These are phyloP conservation scores for Paramormyrops kingsleyae DNA, from an alignment of 2,113 vertebrate genomes.

Conservation along the genomic window DNA sequence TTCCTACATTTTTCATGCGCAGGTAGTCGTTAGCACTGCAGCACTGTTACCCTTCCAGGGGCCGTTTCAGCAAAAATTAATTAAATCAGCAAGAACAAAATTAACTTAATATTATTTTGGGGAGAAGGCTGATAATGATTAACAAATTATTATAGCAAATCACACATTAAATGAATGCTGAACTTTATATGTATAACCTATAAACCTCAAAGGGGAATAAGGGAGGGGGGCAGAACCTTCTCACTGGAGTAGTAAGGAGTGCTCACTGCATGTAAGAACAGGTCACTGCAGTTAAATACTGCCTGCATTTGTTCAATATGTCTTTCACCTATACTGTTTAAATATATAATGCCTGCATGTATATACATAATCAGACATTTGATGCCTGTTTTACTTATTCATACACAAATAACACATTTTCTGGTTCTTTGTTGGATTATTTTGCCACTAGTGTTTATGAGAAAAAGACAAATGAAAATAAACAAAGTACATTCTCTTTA, in stretches of 20 bases:
- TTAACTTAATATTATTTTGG: not conserved
- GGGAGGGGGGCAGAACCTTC: not conserved
- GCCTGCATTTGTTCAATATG: not conserved
- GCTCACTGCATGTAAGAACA: not conserved
- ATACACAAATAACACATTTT: not conserved
- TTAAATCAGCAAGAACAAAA: not conserved
- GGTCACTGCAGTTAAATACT: not conserved
- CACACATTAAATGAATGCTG: not conserved
- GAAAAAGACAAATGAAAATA: not conserved
- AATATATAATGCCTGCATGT: not conserved
- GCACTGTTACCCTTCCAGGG: not conserved
- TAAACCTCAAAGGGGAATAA: not conserved
- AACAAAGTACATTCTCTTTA: not conserved
- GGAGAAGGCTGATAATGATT: not conserved
- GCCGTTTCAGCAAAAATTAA: not conserved
- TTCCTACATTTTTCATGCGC: not conserved
- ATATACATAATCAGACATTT: not conserved
- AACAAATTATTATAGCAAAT: not conserved
- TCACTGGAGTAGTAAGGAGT: not conserved
- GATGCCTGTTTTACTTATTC: not conserved
- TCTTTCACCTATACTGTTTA: not conserved
- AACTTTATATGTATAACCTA: not conserved
- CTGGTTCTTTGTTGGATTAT: not conserved
- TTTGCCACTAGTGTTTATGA: not conserved
- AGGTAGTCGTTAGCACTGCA: not conserved